Conservation (phyloP, 2,888 invertebrate species). For the Drosophila sordidula region DNA sequence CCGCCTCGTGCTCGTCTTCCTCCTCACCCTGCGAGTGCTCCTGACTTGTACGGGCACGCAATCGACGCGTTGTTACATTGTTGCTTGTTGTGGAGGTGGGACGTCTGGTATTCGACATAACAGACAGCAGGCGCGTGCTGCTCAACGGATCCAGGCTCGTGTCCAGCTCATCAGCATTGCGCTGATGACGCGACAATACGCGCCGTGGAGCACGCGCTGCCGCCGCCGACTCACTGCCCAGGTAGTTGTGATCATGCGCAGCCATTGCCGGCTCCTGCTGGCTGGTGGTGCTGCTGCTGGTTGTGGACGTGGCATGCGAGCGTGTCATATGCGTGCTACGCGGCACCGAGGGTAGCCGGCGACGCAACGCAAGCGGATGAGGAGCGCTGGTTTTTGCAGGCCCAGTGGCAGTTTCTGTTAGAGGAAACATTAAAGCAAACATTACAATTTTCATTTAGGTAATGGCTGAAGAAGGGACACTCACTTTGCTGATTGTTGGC, state of each 20-base stretch:
- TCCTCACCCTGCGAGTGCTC: slow-evolving; percentile 74
- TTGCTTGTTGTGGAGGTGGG: slow-evolving; percentile 75
- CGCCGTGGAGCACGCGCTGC: slow-evolving; percentile 81
- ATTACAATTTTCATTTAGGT: not conserved
- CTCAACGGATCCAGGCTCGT: slow-evolving; percentile 75
- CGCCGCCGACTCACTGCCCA: slow-evolving; percentile 78
- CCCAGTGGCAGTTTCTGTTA: slow-evolving; percentile 54
- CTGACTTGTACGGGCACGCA: slow-evolving; percentile 80
- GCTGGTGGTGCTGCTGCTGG: slow-evolving; percentile 41
- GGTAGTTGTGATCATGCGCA: slow-evolving; percentile 84
- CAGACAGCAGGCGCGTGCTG: slow-evolving; percentile 60
- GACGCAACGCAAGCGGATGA: slow-evolving; percentile 73
- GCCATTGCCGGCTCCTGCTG: slow-evolving; percentile 53
- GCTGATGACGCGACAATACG: slow-evolving; percentile 84
- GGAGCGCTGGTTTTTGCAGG: slow-evolving; percentile 55
- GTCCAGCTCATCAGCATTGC: slow-evolving; percentile 84
- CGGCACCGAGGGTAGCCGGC: slow-evolving; percentile 57
- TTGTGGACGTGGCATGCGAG: slow-evolving; percentile 82
- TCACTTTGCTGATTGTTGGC: slow-evolving; percentile 81
- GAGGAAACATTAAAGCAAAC: not conserved
- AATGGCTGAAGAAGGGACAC: slow-evolving; percentile 7
- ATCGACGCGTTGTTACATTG: slow-evolving; percentile 58
- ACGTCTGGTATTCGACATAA: slow-evolving; percentile 73
- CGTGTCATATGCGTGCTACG: slow-evolving; percentile 81
- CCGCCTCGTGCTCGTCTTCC: slow-evolving; percentile 44